Evolutionary conservation across 2,888 invertebrate species (phyloP).

Genomic region (Hyalella azteca): DNA sequence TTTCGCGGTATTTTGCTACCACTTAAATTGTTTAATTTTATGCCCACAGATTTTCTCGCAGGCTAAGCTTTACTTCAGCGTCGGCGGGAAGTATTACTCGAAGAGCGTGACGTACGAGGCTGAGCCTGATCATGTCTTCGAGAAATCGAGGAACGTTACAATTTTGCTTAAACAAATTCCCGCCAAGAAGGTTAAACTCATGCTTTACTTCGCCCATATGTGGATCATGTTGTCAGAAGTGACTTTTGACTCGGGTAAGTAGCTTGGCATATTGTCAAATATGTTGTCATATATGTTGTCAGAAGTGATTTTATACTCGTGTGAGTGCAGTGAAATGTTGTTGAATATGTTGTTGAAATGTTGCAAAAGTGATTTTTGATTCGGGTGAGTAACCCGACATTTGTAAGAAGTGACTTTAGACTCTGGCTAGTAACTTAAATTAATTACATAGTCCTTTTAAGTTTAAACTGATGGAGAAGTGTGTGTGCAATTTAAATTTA

Average conservation of each 20-base stretch:
- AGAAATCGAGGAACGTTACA: constrained; percentile 79
- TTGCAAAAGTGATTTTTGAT: not conserved
- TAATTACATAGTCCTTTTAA: too few relatives aligned
- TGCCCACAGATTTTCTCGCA: constrained; percentile 75
- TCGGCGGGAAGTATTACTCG: constrained; percentile 74
- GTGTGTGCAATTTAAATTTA: not conserved
- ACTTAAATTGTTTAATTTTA: too few relatives aligned
- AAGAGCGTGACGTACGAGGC: constrained; percentile 69
- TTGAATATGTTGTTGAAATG: not conserved
- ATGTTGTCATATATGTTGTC: not conserved
- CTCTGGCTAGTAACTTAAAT: too few relatives aligned
- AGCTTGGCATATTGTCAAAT: not conserved
- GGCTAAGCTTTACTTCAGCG: constrained; percentile 78
- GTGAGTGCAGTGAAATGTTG: too few relatives aligned
- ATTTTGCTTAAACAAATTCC: constrained; percentile 82
- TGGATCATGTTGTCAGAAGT: constrained; percentile 93
- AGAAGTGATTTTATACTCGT: not conserved
- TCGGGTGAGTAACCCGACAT: too few relatives aligned
- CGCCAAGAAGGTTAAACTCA: constrained; percentile 79
- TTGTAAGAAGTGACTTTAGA: too few relatives aligned
- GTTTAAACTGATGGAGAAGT: too few relatives aligned
- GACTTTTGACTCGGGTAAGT: constrained; percentile 74
- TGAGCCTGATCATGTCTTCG: constrained; percentile 79
- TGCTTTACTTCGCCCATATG: constrained; percentile 77
- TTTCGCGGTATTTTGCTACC: too few relatives aligned